phyloP scores from a whole-genome alignment of 1,140 invertebrate genomes.

The Melipona quadrifasciata region DNA sequence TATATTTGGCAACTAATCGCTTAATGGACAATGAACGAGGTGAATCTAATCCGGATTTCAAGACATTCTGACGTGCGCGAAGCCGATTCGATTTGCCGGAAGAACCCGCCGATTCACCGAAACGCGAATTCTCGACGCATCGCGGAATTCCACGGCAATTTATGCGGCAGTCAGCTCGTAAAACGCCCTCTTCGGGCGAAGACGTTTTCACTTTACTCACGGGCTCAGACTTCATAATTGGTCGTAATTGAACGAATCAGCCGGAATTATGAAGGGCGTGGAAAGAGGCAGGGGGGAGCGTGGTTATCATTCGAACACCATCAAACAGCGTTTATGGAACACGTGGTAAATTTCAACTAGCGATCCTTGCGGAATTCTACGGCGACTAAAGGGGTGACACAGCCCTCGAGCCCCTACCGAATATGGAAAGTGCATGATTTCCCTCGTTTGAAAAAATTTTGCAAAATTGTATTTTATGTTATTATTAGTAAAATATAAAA shows the following conservation, averaged over 20 bases:
- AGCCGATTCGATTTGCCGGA: not conserved
- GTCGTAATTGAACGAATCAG: slow-evolving; percentile 36
- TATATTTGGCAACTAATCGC: not conserved
- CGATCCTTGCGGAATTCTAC: not conserved
- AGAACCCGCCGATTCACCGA: not conserved
- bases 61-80: no score
- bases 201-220: slow-evolving; percentile 23
- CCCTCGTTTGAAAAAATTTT: no score
- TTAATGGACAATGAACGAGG: not conserved
- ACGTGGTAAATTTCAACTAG: slow-evolving; percentile 25
- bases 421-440: no score
- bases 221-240: not conserved
- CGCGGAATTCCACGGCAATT: slow-evolving; percentile 36
- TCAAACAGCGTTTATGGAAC: not conserved
- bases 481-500: no score
- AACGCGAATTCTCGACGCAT: slow-evolving; percentile 11
- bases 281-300: no score
- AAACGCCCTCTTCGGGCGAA: not conserved
- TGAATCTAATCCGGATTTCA: not conserved
- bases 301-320: not conserved
- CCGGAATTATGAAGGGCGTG: slow-evolving; percentile 15
- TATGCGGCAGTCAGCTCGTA: not conserved
- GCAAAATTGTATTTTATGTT: no score
- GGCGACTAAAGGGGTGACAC: no score
- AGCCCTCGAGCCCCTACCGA: no score